Percentiles rank a stretch among this genome's conserved stretches.
These are phyloP conservation scores for Chrysolina oricalcia DNA, from an alignment of 2,888 invertebrate genomes.

Conservation along the genomic window DNA sequence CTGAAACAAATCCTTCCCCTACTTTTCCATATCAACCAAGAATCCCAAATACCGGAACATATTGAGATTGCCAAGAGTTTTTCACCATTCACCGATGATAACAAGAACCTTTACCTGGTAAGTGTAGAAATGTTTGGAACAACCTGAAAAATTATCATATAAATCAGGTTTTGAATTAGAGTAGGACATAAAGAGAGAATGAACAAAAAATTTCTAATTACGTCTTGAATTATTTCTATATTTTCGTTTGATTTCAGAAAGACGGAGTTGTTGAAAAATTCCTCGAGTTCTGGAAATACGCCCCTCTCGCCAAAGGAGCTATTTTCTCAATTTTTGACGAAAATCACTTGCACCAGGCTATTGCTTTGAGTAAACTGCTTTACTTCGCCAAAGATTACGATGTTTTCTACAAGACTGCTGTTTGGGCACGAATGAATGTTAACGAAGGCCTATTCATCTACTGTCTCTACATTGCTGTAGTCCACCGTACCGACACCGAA, in stretches of 20 bases:
- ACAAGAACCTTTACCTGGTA: neutral
- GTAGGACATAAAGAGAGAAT: neutral
- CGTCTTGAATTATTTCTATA: no score
- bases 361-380: slow-evolving; percentile 78
- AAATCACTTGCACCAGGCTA: slow-evolving; percentile 77
- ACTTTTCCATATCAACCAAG: slow-evolving; percentile 79
- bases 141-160: no score
- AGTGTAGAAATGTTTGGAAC: no score
- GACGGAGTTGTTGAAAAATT: slow-evolving; percentile 32
- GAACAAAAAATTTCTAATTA: no score
- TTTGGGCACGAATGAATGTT: slow-evolving; percentile 78
- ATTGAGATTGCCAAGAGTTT: slow-evolving; percentile 76
- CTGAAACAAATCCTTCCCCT: slow-evolving; percentile 73
- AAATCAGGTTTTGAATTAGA: neutral
- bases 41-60: slow-evolving; percentile 73
- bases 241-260: slow-evolving; percentile 35
- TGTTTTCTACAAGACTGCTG: slow-evolving; percentile 80
- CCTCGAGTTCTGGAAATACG: slow-evolving; percentile 57
- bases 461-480: slow-evolving; percentile 76
- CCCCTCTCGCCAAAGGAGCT: slow-evolving; percentile 75
- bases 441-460: slow-evolving; percentile 82
- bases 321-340: slow-evolving; percentile 78
- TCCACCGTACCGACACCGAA: slow-evolving; percentile 78
- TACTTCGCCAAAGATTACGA: slow-evolving; percentile 81
- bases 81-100: slow-evolving; percentile 66